Conservation (phyloP, 2,797 vertebrate species). For the Dryobates pubescens region DNA sequence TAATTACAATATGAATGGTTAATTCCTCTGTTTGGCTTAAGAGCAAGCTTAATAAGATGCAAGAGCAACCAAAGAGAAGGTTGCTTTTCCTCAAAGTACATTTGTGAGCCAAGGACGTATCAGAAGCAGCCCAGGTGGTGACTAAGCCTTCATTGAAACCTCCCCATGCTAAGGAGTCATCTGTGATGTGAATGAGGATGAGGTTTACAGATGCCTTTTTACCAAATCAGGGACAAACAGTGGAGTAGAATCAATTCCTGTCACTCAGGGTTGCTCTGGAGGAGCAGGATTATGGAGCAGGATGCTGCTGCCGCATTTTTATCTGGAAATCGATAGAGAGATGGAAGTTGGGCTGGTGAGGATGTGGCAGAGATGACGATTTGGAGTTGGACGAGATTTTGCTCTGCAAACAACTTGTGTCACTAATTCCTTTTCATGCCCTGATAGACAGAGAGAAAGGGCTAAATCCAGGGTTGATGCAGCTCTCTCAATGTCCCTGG, state of each 20-base stretch:
- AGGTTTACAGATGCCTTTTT: conserved; percentile 35
- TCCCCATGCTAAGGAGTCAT: not conserved
- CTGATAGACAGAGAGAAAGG: not conserved
- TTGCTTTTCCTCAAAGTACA: not conserved
- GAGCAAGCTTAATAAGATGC: not conserved
- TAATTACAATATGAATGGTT: not conserved
- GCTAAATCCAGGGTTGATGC: not conserved
- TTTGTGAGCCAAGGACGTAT: not conserved
- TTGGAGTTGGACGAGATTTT: conserved; percentile 43
- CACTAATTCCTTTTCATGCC: not conserved
- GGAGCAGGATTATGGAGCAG: conserved; percentile 67
- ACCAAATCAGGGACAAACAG: not conserved
- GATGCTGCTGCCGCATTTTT: not conserved
- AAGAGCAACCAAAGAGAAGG: not conserved
- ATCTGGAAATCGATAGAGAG: conserved; percentile 68
- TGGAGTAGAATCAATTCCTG: conserved; percentile 68
- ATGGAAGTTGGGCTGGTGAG: conserved; percentile 47
- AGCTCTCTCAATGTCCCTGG: not conserved
- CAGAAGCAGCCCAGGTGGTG: not conserved
- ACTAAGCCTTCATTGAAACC: not conserved
- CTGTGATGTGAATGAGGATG: not conserved
- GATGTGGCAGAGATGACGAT: conserved; percentile 1
- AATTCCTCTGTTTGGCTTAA: not conserved
- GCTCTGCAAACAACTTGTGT: not conserved
- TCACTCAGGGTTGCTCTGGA: conserved; percentile 65